Evolutionary conservation across 2,113 vertebrate genomes (phyloP), one percentile per base, ranked within the genome.

Genomic region (Penelope pileata): DNA sequence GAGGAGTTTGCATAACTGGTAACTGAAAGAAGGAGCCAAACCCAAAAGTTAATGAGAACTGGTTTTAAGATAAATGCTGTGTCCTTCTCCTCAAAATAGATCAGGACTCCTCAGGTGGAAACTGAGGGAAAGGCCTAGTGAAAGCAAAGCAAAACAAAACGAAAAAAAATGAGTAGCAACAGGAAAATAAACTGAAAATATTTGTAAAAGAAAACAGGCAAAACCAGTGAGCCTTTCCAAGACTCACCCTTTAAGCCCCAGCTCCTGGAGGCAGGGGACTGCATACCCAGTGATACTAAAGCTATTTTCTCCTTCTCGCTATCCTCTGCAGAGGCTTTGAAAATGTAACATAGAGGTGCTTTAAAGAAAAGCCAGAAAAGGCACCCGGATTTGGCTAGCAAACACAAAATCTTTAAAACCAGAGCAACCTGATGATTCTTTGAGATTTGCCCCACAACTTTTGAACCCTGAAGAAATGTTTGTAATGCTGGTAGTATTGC

Each of bases 161-260:
- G 19, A 38, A 38, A 38, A 63, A 63, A 24, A 84, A 45, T 74
- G 22, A 83, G 84, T 62, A 62, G 29, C 59, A 95, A 74, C 19
- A 74, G 72, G 40, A 91, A 90, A 85, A 81, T 80, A 90, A 96
- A 79, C 74, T 83, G 67, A 54, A 92, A 88, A 66, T 23, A 22
- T 42, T 60, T 3, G 26, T 70, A 68, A 88, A 94, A 51, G 42
- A 83, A 88, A 89, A 88, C 78, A 76, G 48, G 67, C 76, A 95
- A 83, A 93, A 38, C 26, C 60, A 32, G 67, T 12, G 18, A 68
- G 30, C 47, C 22, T 73, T 68, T 75, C 40, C 45, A 79, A 87
- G 40, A 36, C 27, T 92, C 24, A 62, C 15, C 22, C 48, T 56
- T 58, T 53, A 91, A 63, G 62, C 12, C 79, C 9, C 59, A 70